Evolutionary conservation across 2,888 invertebrate genomes (phyloP).

Genomic region (Exephanes ischioxanthus): DNA sequence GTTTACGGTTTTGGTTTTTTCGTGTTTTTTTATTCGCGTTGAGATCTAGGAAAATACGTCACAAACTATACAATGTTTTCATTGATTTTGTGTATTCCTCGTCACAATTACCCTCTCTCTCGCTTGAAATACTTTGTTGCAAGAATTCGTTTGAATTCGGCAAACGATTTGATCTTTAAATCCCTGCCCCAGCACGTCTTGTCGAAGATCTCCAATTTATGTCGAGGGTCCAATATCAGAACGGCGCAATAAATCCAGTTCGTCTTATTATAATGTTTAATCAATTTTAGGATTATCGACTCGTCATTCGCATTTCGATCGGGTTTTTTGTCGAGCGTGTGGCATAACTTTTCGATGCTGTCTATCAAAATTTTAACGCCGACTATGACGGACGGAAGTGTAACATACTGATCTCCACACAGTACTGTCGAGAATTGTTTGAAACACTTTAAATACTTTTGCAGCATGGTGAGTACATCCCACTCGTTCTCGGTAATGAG

Average conservation of each 20-base stretch:
- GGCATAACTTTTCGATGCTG: conserved; percentile 50
- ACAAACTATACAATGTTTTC: conserved; percentile 8
- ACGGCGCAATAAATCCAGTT: too few relatives aligned
- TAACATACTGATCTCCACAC: conserved; percentile 33
- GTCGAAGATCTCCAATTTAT: conserved; percentile 61
- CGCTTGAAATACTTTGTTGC: conserved; percentile 19
- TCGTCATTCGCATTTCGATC: conserved; percentile 20
- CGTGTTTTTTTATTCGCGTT: too few relatives aligned
- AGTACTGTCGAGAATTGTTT: conserved; percentile 33
- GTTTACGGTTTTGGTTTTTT: too few relatives aligned
- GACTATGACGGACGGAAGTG: conserved; percentile 43
- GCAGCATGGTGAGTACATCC: conserved; percentile 26
- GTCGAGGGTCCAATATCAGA: too few relatives aligned
- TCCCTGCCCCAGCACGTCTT: conserved; percentile 62
- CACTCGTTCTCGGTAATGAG: conserved; percentile 32
- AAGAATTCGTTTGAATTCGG: conserved; percentile 40
- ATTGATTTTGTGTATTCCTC: conserved; percentile 18
- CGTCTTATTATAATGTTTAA: too few relatives aligned
- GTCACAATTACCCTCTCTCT: neutral
- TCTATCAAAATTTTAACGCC: conserved; percentile 50
- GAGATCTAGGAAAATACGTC: too few relatives aligned
- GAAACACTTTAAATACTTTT: conserved; percentile 31
- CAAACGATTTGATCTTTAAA: conserved; percentile 35
- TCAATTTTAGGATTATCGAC: conserved; percentile 3
- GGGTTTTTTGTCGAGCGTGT: conserved; percentile 46